Evolutionary conservation across 2,113 vertebrate species (phyloP).

Genomic region (Glaucidium brasilianum): DNA sequence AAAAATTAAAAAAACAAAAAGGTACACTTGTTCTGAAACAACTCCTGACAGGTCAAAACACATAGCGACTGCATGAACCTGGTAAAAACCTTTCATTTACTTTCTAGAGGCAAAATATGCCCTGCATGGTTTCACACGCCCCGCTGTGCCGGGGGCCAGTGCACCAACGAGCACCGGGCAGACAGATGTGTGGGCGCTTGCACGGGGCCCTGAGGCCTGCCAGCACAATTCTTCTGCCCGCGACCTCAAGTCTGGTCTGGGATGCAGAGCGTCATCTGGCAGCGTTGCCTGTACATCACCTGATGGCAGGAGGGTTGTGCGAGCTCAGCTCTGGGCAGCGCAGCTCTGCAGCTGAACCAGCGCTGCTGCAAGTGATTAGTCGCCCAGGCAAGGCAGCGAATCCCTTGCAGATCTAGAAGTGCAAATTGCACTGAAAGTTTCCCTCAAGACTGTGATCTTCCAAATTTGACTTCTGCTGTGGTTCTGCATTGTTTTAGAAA

Average conservation of each 20-base stretch:
- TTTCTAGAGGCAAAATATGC: neutral
- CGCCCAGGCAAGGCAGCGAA: neutral
- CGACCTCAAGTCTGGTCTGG: accelerated
- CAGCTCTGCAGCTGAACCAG: accelerated
- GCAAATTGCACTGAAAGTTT: neutral
- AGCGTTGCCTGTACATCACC: neutral
- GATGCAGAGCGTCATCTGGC: neutral
- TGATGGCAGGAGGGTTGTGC: accelerated
- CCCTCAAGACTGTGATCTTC: neutral
- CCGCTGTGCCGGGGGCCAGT: neutral
- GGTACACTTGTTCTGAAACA: slow-evolving; percentile 3
- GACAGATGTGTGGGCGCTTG: neutral
- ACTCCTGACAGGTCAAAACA: slow-evolving; percentile 36
- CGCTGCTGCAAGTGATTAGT: neutral
- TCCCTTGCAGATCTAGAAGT: neutral
- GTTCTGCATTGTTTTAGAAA: neutral
- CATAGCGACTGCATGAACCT: neutral
- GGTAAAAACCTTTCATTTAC: neutral
- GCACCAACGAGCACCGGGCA: neutral
- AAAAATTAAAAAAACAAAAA: neutral
- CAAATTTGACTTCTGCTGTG: neutral
- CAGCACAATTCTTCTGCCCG: neutral
- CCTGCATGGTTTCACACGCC: neutral
- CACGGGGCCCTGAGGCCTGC: neutral
- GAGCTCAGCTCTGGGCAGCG: neutral